Evolutionary conservation across 1,140 invertebrate species (phyloP), one percentile per base, ranked within the genome.

Genomic region (Drosophila athabasca): DNA sequence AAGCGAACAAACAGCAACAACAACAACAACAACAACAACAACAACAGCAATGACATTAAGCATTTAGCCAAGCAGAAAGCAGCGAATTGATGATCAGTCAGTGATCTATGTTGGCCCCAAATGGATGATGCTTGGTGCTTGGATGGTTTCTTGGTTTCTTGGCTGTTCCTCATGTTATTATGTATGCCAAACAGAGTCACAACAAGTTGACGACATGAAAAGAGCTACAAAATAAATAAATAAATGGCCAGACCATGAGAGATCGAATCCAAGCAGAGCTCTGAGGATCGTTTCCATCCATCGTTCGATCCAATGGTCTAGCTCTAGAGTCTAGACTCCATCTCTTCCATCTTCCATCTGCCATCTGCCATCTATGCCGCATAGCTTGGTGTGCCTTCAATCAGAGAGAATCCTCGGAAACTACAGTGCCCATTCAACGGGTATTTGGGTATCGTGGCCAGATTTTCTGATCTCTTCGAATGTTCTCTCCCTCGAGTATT

Each of bases 171-270:
- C 60, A 64, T 78, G 62, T 81, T 81, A 81, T 85, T 89, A 84
- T 84, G 78, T 87, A 90, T 90, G 85, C 85, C 85, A 90, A 90
- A 90, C 85, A 85, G 82, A 90, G 85, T 85, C 85, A 85, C 79
- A 90, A 85, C 85, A 85, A 90, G 81, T 90, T 77, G 75, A 81
- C 71, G 76, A 78, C 61, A 79, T 67, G 62, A 74, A 60, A 60
- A 55, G 55, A 62, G 62, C 67, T 61, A 61, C 79, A 72, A 84
- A 84, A 84, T 79, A 84, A 79, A 83, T 82, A 69, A 67, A 65
- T 71, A 74, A 76, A 74, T 64, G 68, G 75, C 48, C 57, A 75
- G 80, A 58, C 67, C 67, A 70, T 70, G 67, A 22, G 67, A 70
- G 67, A 70, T 70, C 67, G 67, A 50, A 69, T 45, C 53, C 51